Base-by-base conservation (phyloP, 2,888 invertebrate species). In the Chrysolina haemoptera region DNA sequence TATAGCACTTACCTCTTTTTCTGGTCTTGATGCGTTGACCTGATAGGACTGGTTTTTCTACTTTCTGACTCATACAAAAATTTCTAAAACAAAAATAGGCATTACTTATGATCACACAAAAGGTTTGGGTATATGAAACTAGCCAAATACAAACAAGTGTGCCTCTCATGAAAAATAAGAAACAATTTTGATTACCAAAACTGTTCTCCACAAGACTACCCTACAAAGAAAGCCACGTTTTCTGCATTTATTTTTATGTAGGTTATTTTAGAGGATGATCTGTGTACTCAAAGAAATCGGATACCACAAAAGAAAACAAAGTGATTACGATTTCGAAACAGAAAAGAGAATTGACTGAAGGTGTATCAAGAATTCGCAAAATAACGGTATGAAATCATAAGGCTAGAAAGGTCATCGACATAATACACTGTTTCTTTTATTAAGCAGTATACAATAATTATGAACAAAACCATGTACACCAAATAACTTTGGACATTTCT, bases 11-110 rank as follows among this genome's bases (percentile, higher is more conserved):
- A 97, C 97, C 97, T 97, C 98, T 97, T 96, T 98, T 98, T 95
- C 98, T 96, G 96, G 98, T 98, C 96, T 98, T 98, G 94, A 98
- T 98, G 93, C 98, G 97, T 94, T 98, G 98, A 96, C 98, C 98
- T 94, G 97, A 97, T 94, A 98, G 93, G 94, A 97, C 95, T 94
- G 98, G 98, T 96, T 98, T 97, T 97, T 98, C 98, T 94, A 94
- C 96, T 96, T 98, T 98, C 93, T 98, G 98, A 98, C 97, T 98
- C 98, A 98, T 98, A 97, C 97, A 98, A 97, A 88, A 88, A 88
- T 88, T 88, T 88, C 88, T 88, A 85, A 65, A 88, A 88, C 73
- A 81, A 78, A 79, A 75, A 78, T 71, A 35, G 35, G 35, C 8
- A 35, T 35, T 35, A 35, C 35, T 35, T 35, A 35, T 35, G 4